Base-by-base conservation (phyloP, 2,888 invertebrate genomes). In the Caenorhabditis becei region DNA sequence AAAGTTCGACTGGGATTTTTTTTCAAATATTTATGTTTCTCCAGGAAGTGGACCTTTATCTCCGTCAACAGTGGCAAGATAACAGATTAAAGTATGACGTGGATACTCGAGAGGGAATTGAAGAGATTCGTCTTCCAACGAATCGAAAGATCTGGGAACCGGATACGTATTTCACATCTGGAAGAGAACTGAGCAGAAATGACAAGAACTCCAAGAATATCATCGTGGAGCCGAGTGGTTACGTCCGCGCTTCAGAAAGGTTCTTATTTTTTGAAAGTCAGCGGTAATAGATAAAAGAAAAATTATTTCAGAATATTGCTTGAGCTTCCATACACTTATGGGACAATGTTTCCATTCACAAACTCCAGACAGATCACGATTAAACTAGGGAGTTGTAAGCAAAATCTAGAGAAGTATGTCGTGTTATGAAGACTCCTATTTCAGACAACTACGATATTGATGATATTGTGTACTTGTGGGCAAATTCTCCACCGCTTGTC, bases 11-110 rank as follows among this genome's bases (percentile, higher is more conserved):
- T 23, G 1, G 4, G n/a, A 35, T 35, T 35, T 32, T 32, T 32
- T 4, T 32, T 35, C 47, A 7, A n/a, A 35, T 65, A 51, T 28
- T 20, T 58, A n/a, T n/a, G n/a, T n/a, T n/a, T n/a, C 74, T 85
- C 14, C 51, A 89, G 88, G 89, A 90, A 82, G 86, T 90, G 1
- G 90, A 90, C 62, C 63, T 90, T n/a, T 87, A 87, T 56, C 84
- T 90, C 58, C 86, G 89, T n/a, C 89, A 90, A 56, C 87, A 91
- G 80, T 90, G 89, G 89, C 87, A 89, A 56, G 90, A 90, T 69
- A 80, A 74, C 20, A 86, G 90, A 20, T 81, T 90, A 10, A 58
- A 77, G 11, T 90, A 89, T 67, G 89, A 90, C n/a, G 88, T 90
- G 4, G 88, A 89, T 62, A 69, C 83, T n/a, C 70, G 89, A 11